phyloP scores from a whole-genome alignment of 2,113 vertebrate genomes.

The Tretioscincus oriximinensis region DNA sequence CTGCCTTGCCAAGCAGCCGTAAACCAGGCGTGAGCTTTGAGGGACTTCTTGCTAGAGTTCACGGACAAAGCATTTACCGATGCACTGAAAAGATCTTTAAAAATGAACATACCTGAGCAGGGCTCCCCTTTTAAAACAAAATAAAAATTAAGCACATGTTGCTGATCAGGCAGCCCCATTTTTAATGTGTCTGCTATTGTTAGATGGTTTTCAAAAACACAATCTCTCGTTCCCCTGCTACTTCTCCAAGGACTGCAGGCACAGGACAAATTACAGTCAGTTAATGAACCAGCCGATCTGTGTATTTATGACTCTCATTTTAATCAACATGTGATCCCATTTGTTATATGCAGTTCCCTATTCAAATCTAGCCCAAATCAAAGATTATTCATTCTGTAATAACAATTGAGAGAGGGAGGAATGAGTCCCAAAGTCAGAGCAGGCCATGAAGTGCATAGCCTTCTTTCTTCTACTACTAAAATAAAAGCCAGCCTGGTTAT shows the following conservation, averaged over 20 bases:
- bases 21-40: constrained; percentile 46
- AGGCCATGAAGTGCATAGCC: neutral
- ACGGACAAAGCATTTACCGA: constrained; percentile 36
- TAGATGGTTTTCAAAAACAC: constrained; percentile 15
- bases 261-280: neutral
- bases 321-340: constrained; percentile 20
- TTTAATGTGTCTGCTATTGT: neutral
- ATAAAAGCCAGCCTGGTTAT: neutral
- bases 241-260: neutral
- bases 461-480: neutral
- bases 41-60: constrained; percentile 45
- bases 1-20: constrained; percentile 34
- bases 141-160: constrained; percentile 34
- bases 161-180: neutral
- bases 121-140: constrained; percentile 42
- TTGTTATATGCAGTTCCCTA: constrained; percentile 35
- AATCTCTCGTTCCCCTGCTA: neutral
- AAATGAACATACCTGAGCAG: constrained; percentile 24
- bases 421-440: neutral
- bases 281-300: constrained; percentile 16
- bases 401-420: neutral
- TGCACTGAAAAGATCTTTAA: constrained; percentile 28
- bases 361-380: constrained; percentile 29
- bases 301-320: constrained; percentile 37
- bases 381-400: constrained; percentile 28